A percentile compares a stretch with the other conserved stretches of the same genome.
phyloP scores from a whole-genome alignment of 1,140 invertebrate species.

The Bradynema listronoti region DNA sequence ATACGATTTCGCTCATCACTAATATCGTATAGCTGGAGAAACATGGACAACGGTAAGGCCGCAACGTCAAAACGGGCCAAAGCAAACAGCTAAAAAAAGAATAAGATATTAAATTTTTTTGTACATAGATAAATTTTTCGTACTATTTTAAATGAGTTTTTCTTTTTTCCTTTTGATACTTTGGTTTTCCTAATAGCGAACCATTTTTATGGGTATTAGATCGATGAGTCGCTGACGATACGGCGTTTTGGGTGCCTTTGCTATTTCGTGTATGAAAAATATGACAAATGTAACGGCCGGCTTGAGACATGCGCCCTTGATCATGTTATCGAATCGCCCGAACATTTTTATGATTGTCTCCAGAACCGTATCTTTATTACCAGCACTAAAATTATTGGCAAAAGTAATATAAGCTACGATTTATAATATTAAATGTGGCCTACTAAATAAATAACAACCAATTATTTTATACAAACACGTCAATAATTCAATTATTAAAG shows the following conservation, averaged over 20 bases:
- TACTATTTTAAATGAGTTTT: no score
- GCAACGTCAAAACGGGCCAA: slow-evolving; percentile 31
- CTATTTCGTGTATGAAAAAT: slow-evolving; percentile 34
- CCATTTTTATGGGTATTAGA: slow-evolving; percentile 33
- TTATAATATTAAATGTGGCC: no score
- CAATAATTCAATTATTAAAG: no score
- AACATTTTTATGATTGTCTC: slow-evolving; percentile 15
- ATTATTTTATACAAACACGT: no score
- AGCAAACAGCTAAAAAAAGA: slow-evolving; percentile 18
- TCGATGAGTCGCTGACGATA: slow-evolving; percentile 38
- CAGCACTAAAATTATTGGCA: no score
- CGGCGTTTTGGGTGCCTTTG: slow-evolving; percentile 26
- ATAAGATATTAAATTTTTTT: background rate
- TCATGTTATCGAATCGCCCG: slow-evolving; percentile 26
- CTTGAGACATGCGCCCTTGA: slow-evolving; percentile 19
- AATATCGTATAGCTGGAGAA: slow-evolving; percentile 27
- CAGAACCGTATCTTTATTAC: slow-evolving; percentile 1
- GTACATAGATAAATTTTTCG: no score
- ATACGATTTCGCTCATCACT: slow-evolving; percentile 20
- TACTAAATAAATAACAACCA: no score
- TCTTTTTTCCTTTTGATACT: no score
- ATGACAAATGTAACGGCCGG: slow-evolving; percentile 32
- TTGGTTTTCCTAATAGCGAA: no score
- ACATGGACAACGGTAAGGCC: slow-evolving; percentile 27
- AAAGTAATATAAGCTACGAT: no score